These are phyloP conservation scores for Abrostola tripartita DNA, from an alignment of 2,888 invertebrate species.

Conservation along the genomic window DNA sequence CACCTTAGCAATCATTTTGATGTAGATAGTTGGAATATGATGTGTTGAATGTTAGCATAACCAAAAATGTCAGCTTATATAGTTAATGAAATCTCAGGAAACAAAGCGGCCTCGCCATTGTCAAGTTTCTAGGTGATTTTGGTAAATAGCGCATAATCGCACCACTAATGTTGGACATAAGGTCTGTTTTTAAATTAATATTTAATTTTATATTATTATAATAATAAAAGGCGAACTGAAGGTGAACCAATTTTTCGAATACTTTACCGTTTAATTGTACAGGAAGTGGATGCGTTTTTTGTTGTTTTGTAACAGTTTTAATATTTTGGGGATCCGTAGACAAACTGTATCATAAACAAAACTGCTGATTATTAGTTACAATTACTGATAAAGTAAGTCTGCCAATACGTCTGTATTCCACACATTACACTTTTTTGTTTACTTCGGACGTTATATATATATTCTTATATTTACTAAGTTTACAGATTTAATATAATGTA, in stretches of 20 bases:
- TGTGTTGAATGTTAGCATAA: constrained; percentile 68
- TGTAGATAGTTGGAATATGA: constrained; percentile 60
- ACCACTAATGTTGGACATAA: constrained; percentile 60
- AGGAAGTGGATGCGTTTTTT: constrained; percentile 48
- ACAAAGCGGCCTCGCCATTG: constrained; percentile 71
- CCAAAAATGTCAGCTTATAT: constrained; percentile 73
- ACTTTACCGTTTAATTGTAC: constrained; percentile 32
- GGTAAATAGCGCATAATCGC: constrained; percentile 64
- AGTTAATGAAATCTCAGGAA: constrained; percentile 71
- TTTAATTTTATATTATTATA: constrained; percentile 57
- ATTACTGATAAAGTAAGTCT: too few species aligned
- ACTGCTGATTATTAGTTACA: too few species aligned
- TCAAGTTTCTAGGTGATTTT: constrained; percentile 68
- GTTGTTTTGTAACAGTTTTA: constrained; percentile 17
- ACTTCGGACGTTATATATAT: too few species aligned
- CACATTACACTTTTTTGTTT: too few species aligned
- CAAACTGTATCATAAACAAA: too few species aligned
- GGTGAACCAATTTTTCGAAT: constrained; percentile 58
- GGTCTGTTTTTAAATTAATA: constrained; percentile 62
- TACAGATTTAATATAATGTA: too few species aligned
- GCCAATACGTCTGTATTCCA: too few species aligned
- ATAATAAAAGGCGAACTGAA: constrained; percentile 55
- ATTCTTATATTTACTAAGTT: too few species aligned
- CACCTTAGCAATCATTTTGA: constrained; percentile 77
- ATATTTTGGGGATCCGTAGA: not conserved